These are phyloP conservation scores for Nesospiza acunhae DNA, from an alignment of 2,113 vertebrate genomes.

Conservation along the genomic window DNA sequence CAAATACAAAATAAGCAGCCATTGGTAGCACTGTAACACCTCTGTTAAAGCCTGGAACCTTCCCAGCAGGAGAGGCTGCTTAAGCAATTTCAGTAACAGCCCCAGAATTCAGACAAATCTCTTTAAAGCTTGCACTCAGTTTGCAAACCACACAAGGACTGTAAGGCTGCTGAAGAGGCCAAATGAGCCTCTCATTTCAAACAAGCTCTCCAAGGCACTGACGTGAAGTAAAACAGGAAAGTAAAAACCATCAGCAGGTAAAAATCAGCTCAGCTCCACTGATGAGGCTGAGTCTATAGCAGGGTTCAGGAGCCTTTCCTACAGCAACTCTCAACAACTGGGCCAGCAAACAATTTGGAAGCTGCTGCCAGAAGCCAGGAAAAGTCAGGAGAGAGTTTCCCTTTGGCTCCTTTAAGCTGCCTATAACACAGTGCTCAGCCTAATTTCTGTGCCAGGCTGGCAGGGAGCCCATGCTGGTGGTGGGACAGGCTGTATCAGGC, in stretches of 20 bases:
- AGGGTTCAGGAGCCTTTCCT: background rate
- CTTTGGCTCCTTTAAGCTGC: background rate
- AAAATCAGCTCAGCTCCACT: background rate
- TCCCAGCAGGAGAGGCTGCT: background rate
- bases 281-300: background rate
- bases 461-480: accelerated
- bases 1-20: background rate
- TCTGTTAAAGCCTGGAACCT: no score
- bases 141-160: background rate
- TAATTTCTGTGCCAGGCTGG: background rate
- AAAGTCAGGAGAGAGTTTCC: background rate
- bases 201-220: background rate
- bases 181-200: background rate
- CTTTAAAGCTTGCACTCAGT: background rate
- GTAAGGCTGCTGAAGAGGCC: background rate
- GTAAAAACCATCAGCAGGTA: background rate
- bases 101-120: background rate
- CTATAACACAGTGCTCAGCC: background rate
- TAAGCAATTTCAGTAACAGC: background rate
- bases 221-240: background rate
- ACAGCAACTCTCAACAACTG: accelerated
- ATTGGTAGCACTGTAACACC: background rate
- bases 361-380: background rate
- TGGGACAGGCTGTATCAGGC: background rate
- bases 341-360: background rate